Evolutionary conservation across 2,888 invertebrate species (phyloP), one percentile per base, ranked within the genome.

Genomic region (Conomelus anceps): DNA sequence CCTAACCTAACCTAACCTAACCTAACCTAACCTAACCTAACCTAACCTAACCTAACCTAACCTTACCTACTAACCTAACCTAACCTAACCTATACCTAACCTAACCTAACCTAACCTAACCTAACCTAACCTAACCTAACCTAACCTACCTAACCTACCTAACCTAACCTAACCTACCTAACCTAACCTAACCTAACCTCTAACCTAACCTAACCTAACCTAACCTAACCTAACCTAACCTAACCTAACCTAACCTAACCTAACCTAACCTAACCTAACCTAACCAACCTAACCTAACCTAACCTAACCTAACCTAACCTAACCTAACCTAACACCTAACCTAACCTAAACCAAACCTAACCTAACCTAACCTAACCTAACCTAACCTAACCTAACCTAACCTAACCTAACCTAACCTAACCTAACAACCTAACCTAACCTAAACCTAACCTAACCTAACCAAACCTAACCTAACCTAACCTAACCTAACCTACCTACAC

Each of bases 401-500:
- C 88, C 90, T 89, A 88, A 91, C 90, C 90, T 90, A 91, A 90
- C 89, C 85, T 88, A 89, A 87, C 90, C 89, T 29, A 87, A 87
- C 87, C 88, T 88, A 88, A 63, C 34, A 4, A 7, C 11, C 22
- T 88, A 88, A 63, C 63, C 22, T 22, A 88, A 41, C 20, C 41
- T 13, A 63, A 88, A 88, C 88, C 9, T 88, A 88, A 88, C 23
- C 41, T 34, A 88, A 90, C 88, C 89, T 89, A 89, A 90, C 88
- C 90, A 86, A 88, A 90, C 88, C 90, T 88, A 86, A 89, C 89
- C 89, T 86, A 29, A 89, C 85, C 89, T 26, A 26, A 26, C 23
- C 89, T 86, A 89, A 90, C 89, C 90, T 85, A 89, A 90, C 89
- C 90, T 88, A 88, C 89, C 88, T 89, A 84, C 88, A 90, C 90